Evolutionary conservation across 2,113 vertebrate species (phyloP), one percentile per base, ranked within the genome.

Genomic region (Galeopterus variegatus): DNA sequence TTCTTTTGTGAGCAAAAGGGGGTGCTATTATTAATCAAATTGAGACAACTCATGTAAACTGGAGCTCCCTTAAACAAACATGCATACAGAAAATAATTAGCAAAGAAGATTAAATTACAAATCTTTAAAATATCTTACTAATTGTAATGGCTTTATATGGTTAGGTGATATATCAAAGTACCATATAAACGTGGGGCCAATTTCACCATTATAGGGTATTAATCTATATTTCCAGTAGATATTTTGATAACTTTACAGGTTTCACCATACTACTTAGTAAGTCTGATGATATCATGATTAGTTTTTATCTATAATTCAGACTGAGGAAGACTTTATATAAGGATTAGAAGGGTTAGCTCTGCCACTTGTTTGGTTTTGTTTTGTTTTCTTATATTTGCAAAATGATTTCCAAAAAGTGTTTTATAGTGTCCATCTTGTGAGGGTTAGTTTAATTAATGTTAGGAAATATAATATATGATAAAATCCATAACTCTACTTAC

Each of bases 381-480:
- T 86, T 60, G 45, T 79, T 79, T 77, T 50, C 36, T 92, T 84
- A 23, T 17, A 79, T 33, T 96, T 67, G 21, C 11, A 79, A 83
- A 96, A 70, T 12, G 0, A 75, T 28, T 65, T 92, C 10, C 23
- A 73, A 94, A 92, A 92, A 83, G 26, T 86, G 81, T 93, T 97
- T 90, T 62, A 70, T n/a, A 48, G 1, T 21, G 9, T 88, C 6
- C 4, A 79, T 79, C 80, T 89, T 88, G n/a, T 70, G 4, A 17
- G 64, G 28, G 11, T 76, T 56, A 72, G 15, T 41, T 81, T 83
- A 48, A 82, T 75, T 62, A 83, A 73, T 73, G 24, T 18, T 65
- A 36, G 17, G 23, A 73, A 76, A 90, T 41, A 73, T 21, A 58
- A 62, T n/a, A 28, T 3, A 54, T 75, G 52, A 52, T 65, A 58